Base-by-base conservation (phyloP, 2,888 invertebrate species). In the Catocala fraxini region DNA sequence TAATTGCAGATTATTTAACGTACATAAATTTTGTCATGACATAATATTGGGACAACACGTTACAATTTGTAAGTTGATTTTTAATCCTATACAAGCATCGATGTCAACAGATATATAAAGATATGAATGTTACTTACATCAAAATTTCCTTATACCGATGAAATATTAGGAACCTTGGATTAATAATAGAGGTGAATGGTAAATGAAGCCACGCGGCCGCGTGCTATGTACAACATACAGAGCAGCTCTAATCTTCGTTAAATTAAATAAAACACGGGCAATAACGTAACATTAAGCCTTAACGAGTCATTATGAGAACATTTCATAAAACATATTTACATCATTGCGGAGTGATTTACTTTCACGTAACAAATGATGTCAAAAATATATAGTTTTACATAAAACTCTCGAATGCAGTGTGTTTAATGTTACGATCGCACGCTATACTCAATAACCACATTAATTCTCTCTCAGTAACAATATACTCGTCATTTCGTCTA, bases 201-300 rank as follows among this genome's bases (percentile, higher is more conserved):
- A 39, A 35, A 39, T 53, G 59, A 68, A 71, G 69, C 69, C 70
- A 48, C 69, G 63, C 66, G 60, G 74, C 71, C 68, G 56, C 69
- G 65, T 61, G 59, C 79, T 83, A 83, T 83, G 77, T 84, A 83
- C 82, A 84, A 80, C 76, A 76, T 71, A 81, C 72, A 83, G 74
- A 80, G 79, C 75, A 81, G 73, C 75, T 81, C 75, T 71, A 65
- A 68, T 51, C 45, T 49, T 63, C 39, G 52, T 63, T 59, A 65
- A 71, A 77, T 61, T 57, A 68, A 70, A 76, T 46, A 45, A 53
- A 57, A 53, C 59, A 45, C 4, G 54, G 51, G 54, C 59, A 45
- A 63, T 46, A 25, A 25, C 60, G 63, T 60, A 60, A 71, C 54
- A 39, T 63, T 61, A 39, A 43, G 53, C 35, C 1, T 45, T 5